Evolutionary conservation across 2,888 invertebrate genomes (phyloP), one percentile per base, ranked within the genome.

Genomic region (Drosophila subsilvestris): DNA sequence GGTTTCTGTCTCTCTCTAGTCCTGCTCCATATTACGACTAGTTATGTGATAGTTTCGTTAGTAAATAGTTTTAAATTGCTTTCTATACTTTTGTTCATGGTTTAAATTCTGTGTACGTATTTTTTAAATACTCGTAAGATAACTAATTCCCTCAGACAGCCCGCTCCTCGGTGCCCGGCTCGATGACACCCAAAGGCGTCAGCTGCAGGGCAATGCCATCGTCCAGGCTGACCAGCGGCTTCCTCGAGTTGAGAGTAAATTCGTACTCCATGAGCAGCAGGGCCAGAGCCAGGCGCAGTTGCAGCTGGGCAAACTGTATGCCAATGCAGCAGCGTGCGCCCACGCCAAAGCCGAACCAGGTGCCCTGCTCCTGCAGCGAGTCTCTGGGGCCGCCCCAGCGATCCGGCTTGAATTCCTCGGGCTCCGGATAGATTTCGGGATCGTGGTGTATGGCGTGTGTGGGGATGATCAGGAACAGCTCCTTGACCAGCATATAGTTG

Each of bases 321-420:
- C 92, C 93, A 27, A 93, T 90, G 70, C 93, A 93, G 63, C 87
- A 90, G 37, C 92, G 88, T 0, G 92, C 92, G 0, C 93, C 93
- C 29, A 91, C 91, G 4, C 93, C 93, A 32, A 93, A 93, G 20
- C 93, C 92, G 45, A 93, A 75, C 88, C 91, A 93, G 2, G 90
- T 81, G 65, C 88, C 90, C 22, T 91, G 88, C 63, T 90, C 88
- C 20, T 90, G 80, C 29, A 91, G 92, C 0, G 93, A 91, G 72
- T 93, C 94, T 29, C 93, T 93, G 63, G 93, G 93, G 7, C 92
- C 90, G 0, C 92, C 88, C 89, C 95, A 95, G 72, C 95, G 92
- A 25, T 95, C 94, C 0, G 95, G 95, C 57, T 93, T 93, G 70
- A 95, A 95, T 37, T 92, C 92, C 1, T 94, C 92, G 0, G 95